Conservation (phyloP, 2,797 vertebrate species). For the Tangara arthus region DNA sequence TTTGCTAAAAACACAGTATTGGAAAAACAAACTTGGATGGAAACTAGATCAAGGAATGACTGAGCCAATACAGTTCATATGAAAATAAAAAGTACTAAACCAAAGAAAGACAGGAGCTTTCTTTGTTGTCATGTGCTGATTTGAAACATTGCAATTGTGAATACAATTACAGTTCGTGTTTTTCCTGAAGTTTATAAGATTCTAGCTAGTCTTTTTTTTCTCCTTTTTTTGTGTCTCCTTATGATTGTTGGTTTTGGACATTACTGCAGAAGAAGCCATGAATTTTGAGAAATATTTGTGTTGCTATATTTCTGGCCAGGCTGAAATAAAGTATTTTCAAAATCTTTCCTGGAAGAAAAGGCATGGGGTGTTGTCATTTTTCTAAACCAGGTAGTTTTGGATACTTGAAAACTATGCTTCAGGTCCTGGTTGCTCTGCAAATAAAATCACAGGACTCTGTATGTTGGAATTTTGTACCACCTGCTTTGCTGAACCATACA, state of each 20-base stretch:
- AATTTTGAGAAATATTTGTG: neutral
- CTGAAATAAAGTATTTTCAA: neutral
- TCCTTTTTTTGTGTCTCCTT: neutral
- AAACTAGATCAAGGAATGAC: slow-evolving; percentile 7
- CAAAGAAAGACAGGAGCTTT: neutral
- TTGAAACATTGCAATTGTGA: neutral
- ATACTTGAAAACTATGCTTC: neutral
- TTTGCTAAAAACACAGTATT: neutral
- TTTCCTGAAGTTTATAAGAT: neutral
- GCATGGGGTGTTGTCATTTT: neutral
- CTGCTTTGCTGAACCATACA: neutral
- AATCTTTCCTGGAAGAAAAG: neutral
- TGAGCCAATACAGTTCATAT: neutral
- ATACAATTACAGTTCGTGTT: neutral
- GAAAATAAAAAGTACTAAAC: neutral
- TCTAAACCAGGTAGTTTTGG: neutral
- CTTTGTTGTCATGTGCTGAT: neutral
- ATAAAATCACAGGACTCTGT: neutral
- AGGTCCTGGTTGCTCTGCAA: neutral
- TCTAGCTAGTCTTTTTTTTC: neutral
- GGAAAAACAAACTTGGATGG: slow-evolving; percentile 17
- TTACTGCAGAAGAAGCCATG: neutral
- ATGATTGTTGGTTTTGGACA: neutral
- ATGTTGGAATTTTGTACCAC: neutral
- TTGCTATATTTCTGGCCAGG: neutral